These are phyloP conservation scores for Adelognathus sp. DNA, from an alignment of 2,888 invertebrate genomes.

Conservation along the genomic window DNA sequence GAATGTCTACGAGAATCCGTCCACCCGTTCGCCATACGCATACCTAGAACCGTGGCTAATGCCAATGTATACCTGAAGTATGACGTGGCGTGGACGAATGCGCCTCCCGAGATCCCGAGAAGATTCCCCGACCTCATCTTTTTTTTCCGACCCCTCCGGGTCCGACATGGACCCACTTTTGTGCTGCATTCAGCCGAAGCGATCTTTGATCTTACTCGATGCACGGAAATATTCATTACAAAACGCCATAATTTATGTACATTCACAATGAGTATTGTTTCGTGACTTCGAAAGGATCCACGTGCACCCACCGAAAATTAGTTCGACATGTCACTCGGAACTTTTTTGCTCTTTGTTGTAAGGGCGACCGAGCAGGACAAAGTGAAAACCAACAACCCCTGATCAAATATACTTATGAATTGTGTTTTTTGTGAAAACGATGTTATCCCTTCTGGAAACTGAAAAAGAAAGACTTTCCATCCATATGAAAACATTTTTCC, in stretches of 20 bases:
- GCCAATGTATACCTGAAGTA: conserved; percentile 63
- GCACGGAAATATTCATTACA: neutral
- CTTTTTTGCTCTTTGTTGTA: too few species aligned
- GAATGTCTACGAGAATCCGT: conserved; percentile 60
- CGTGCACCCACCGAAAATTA: neutral
- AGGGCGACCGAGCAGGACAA: too few species aligned
- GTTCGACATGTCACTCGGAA: too few species aligned
- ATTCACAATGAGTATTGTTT: neutral
- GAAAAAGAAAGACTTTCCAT: too few species aligned
- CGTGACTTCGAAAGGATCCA: neutral
- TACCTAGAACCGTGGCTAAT: conserved; percentile 20
- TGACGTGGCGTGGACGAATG: conserved; percentile 58
- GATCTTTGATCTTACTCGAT: neutral
- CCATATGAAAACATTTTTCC: too few species aligned
- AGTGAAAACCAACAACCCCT: too few species aligned
- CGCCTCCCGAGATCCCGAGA: conserved; percentile 21
- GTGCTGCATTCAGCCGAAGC: neutral
- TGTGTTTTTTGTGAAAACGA: too few species aligned
- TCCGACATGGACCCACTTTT: neutral
- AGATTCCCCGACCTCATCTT: conserved; percentile 19
- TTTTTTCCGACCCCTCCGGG: neutral
- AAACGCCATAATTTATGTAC: neutral
- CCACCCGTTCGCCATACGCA: conserved; percentile 3
- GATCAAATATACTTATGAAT: too few species aligned
- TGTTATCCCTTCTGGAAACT: too few species aligned